A percentile compares a stretch with the other conserved stretches of the same genome.
Conservation (phyloP, 2,113 vertebrate genomes). For the Phrynosoma platyrhinos region DNA sequence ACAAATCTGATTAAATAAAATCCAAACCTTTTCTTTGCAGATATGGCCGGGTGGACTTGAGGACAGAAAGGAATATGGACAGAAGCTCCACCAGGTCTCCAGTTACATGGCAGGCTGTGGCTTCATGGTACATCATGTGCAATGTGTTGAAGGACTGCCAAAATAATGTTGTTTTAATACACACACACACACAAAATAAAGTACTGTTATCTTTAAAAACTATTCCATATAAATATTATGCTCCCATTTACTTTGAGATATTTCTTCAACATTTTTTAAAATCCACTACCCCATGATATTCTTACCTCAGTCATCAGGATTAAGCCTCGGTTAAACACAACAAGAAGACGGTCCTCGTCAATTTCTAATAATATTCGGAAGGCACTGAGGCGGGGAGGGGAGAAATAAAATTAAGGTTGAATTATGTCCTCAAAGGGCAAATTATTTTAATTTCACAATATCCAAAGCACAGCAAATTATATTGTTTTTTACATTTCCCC, state of each 20-base stretch:
- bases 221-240: slow-evolving; percentile 10
- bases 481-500: not conserved
- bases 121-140: slow-evolving; percentile 99
- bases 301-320: slow-evolving; percentile 98
- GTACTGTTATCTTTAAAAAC: not conserved
- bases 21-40: slow-evolving; percentile 96
- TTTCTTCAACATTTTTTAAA: not conserved
- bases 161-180: slow-evolving; percentile 12
- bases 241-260: not conserved
- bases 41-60: slow-evolving; percentile 94
- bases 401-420: not conserved
- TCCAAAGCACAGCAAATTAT: not conserved
- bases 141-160: slow-evolving; percentile 96
- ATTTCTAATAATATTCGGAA: slow-evolving; percentile 98
- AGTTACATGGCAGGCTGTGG: slow-evolving; percentile 97
- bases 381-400: slow-evolving; percentile 83
- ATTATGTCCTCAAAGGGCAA: not conserved
- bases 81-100: slow-evolving; percentile 98
- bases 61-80: slow-evolving; percentile 96
- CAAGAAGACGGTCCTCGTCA: slow-evolving; percentile 96
- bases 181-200: not conserved
- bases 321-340: slow-evolving; percentile 97
- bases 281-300: slow-evolving; percentile 16
- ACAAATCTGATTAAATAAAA: not conserved
- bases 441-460: not conserved